phyloP scores from a whole-genome alignment of 2,113 vertebrate species.

The Paramormyrops kingsleyae region DNA sequence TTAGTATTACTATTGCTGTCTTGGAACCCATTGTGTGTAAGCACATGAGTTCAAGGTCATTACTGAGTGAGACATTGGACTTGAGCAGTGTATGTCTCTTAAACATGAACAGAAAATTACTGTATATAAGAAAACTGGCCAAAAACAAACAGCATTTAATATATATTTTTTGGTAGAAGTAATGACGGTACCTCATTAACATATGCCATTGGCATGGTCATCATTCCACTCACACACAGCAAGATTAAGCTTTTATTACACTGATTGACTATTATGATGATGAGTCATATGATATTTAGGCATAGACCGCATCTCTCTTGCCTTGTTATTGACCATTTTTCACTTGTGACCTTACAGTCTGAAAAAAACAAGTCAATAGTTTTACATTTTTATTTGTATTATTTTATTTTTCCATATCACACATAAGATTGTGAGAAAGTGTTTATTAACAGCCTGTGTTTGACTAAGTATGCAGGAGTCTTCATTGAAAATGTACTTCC shows the following conservation, averaged over 20 bases:
- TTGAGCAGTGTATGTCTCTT: background rate
- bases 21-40: background rate
- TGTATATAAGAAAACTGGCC: background rate
- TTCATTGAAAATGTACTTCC: no score
- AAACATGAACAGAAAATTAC: background rate
- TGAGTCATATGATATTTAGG: background rate
- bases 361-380: background rate
- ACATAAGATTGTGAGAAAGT: no score
- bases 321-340: background rate
- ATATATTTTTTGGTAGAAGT: background rate
- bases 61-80: background rate
- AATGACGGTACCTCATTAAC: background rate
- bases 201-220: background rate
- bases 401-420: no score
- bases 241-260: background rate
- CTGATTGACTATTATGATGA: background rate
- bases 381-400: background rate
- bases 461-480: no score
- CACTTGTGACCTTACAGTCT: background rate
- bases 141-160: background rate
- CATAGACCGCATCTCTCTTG: no score
- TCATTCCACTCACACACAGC: background rate
- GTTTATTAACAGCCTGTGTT: no score
- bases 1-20: background rate
- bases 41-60: background rate